phyloP scores from a whole-genome alignment of 2,797 vertebrate genomes.

The Urosaurus nigricauda region DNA sequence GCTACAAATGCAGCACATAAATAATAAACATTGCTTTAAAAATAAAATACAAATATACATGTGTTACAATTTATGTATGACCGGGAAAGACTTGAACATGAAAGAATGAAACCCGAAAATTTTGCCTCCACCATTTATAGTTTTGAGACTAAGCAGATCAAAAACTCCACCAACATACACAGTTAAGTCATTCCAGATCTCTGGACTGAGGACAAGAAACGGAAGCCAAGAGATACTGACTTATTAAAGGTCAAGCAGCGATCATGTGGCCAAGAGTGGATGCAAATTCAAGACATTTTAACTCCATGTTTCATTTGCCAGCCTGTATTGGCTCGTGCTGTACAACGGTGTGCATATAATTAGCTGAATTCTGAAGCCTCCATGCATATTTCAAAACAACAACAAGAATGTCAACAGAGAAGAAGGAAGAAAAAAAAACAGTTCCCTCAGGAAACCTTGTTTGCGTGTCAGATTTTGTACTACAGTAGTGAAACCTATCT shows the following conservation, averaged over 20 bases:
- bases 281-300: constrained; percentile 5
- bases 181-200: background rate
- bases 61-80: background rate
- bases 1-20: background rate
- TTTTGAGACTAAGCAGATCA: background rate
- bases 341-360: background rate
- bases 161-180: background rate
- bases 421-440: constrained; percentile 5
- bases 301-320: constrained; percentile 18
- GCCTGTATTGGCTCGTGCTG: background rate
- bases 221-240: constrained; percentile 1
- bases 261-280: constrained; percentile 1
- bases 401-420: background rate
- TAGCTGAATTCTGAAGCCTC: constrained; percentile 13
- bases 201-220: background rate
- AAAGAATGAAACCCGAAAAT: background rate
- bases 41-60: background rate
- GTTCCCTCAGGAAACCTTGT: constrained; percentile 8
- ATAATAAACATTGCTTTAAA: background rate
- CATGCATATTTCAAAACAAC: constrained; percentile 17
- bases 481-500: background rate
- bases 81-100: background rate
- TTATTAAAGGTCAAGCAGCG: constrained; percentile 19
- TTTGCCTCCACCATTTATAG: background rate
- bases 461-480: constrained; percentile 16